A percentile compares a stretch with the other conserved stretches of the same genome.
Evolutionary conservation across 2,797 vertebrate species (phyloP).

Genomic region (Xiphorhynchus erythropygius): DNA sequence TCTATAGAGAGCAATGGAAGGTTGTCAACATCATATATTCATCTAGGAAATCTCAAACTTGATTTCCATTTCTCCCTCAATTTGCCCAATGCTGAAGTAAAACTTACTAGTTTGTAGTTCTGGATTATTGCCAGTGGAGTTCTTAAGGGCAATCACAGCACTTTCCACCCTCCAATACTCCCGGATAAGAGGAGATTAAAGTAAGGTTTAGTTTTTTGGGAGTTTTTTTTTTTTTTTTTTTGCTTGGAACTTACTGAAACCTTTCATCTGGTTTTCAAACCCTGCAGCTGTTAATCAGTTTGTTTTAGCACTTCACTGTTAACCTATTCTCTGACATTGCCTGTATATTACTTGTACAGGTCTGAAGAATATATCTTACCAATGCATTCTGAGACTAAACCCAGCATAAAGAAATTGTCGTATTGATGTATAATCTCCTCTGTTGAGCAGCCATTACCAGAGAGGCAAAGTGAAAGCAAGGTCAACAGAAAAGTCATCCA

Average conservation of each 20-base stretch:
- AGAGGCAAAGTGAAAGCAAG: background rate
- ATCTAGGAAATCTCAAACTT: background rate
- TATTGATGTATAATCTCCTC: background rate
- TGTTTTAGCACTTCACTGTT: background rate
- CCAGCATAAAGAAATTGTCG: background rate
- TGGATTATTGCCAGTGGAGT: background rate
- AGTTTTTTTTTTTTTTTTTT: background rate
- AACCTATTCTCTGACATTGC: background rate
- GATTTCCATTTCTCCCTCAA: background rate
- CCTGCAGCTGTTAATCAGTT: background rate
- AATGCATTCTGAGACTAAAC: background rate
- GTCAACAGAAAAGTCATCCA: background rate
- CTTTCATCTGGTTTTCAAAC: background rate
- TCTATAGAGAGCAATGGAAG: background rate
- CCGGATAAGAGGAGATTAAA: background rate
- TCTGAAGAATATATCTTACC: background rate
- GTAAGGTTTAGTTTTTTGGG: background rate
- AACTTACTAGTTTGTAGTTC: background rate
- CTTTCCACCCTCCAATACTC: background rate
- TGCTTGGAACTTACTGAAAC: background rate
- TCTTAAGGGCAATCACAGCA: background rate
- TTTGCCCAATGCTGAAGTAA: background rate
- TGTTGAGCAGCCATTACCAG: background rate
- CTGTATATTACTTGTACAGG: background rate
- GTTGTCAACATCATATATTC: background rate